phyloP scores from a whole-genome alignment of 2,797 vertebrate genomes.

The Helarctos malayanus region DNA sequence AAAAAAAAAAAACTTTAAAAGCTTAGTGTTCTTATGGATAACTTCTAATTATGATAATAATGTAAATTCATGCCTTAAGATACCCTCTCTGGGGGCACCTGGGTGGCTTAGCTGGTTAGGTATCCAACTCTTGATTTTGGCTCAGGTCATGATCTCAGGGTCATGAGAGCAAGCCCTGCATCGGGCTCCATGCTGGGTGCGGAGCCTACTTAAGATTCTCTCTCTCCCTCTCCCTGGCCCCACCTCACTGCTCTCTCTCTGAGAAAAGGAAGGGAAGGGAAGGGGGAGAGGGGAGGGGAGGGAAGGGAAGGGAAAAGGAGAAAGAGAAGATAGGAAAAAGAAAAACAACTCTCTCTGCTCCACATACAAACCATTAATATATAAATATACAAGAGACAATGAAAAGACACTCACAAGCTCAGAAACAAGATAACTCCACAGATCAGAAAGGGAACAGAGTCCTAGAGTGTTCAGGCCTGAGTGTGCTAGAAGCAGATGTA shows the following conservation, averaged over 20 bases:
- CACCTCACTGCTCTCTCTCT: neutral
- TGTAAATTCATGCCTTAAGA: constrained; percentile 10
- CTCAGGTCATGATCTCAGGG: neutral
- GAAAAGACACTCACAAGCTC: constrained; percentile 30
- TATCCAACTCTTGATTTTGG: neutral
- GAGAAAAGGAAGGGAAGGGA: no score
- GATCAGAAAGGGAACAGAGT: neutral
- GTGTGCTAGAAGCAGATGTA: neutral
- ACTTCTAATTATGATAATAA: neutral
- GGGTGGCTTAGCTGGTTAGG: neutral
- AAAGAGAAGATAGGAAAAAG: neutral
- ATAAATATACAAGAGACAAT: constrained; percentile 3
- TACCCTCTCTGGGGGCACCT: neutral
- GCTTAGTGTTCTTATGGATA: neutral
- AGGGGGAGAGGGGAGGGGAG: no score
- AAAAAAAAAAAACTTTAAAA: constrained; percentile 3
- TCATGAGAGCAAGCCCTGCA: neutral
- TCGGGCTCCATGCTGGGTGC: neutral
- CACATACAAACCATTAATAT: neutral
- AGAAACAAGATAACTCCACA: neutral
- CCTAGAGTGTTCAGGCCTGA: neutral
- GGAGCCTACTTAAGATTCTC: neutral
- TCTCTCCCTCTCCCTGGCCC: neutral
- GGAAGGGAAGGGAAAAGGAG: no score
- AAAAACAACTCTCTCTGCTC: neutral